Conservation (phyloP, 2,888 invertebrate species). For the Hydraecia micacea region DNA sequence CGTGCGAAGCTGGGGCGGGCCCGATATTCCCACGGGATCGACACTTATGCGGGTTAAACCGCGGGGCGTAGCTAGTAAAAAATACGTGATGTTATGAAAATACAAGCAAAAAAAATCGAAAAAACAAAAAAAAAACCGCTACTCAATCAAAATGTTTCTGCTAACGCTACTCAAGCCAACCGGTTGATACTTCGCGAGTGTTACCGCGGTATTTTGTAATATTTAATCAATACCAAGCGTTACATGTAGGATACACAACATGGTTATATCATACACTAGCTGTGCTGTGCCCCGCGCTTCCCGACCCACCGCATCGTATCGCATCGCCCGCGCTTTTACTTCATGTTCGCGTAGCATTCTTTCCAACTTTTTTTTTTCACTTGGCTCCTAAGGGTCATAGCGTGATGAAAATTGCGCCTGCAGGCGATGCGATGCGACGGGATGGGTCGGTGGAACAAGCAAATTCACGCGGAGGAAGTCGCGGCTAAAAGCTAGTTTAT, state of each 20-base stretch:
- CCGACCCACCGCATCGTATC: background rate
- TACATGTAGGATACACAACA: constrained; percentile 11
- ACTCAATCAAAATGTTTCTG: constrained; percentile 7
- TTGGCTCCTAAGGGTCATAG: too few species aligned
- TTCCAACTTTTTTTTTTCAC: too few species aligned
- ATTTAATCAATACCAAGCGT: constrained; percentile 35
- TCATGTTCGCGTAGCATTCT: background rate
- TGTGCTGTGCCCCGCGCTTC: background rate
- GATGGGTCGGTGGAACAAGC: too few species aligned
- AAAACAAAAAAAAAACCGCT: accelerated
- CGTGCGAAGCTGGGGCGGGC: too few species aligned
- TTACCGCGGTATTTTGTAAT: constrained; percentile 46
- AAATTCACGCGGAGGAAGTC: too few species aligned
- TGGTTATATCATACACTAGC: constrained; percentile 20
- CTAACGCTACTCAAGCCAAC: constrained; percentile 34
- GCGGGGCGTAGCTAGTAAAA: background rate
- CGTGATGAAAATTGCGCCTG: too few species aligned
- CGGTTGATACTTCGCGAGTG: constrained; percentile 37
- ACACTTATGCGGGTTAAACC: too few species aligned
- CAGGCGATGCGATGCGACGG: too few species aligned
- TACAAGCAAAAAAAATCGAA: background rate
- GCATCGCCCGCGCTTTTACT: background rate
- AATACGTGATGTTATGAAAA: background rate
- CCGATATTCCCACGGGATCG: too few species aligned
- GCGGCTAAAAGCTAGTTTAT: too few species aligned